These are phyloP conservation scores for Podilymbus podiceps DNA, from an alignment of 2,113 vertebrate genomes.

Conservation along the genomic window DNA sequence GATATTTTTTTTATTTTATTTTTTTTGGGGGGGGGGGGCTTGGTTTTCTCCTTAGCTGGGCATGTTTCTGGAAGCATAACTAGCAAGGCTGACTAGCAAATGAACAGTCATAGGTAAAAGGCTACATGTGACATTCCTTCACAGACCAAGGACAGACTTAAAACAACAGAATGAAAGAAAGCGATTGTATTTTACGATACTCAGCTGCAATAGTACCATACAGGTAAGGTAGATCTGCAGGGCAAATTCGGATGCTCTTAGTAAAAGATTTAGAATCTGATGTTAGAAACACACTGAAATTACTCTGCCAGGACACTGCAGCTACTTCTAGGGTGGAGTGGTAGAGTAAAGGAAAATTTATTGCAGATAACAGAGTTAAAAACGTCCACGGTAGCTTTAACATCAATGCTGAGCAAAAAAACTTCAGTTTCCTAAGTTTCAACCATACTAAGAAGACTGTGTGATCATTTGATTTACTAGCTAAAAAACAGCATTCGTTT, in stretches of 20 bases:
- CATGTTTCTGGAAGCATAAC: background rate
- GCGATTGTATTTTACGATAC: background rate
- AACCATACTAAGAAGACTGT: background rate
- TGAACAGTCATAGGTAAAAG: fast-evolving
- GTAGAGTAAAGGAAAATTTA: background rate
- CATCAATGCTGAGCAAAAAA: background rate
- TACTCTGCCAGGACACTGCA: background rate
- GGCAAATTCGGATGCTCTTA: background rate
- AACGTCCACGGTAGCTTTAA: background rate
- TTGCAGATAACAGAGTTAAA: background rate
- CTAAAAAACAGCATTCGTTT: fast-evolving
- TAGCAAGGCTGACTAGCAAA: background rate
- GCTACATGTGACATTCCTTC: background rate
- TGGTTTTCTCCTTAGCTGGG: background rate
- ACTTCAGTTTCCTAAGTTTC: background rate
- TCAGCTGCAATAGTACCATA: background rate
- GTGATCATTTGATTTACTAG: background rate
- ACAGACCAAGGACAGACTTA: background rate
- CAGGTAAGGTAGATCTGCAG: background rate
- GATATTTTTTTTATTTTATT: no score
- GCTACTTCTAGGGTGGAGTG: background rate
- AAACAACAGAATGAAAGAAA: background rate
- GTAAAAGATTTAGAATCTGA: background rate
- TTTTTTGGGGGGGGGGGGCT: no score
- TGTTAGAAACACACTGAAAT: background rate